These are phyloP conservation scores for Acyrthosiphon pisum DNA, from an alignment of 1,140 invertebrate genomes.

Conservation along the genomic window DNA sequence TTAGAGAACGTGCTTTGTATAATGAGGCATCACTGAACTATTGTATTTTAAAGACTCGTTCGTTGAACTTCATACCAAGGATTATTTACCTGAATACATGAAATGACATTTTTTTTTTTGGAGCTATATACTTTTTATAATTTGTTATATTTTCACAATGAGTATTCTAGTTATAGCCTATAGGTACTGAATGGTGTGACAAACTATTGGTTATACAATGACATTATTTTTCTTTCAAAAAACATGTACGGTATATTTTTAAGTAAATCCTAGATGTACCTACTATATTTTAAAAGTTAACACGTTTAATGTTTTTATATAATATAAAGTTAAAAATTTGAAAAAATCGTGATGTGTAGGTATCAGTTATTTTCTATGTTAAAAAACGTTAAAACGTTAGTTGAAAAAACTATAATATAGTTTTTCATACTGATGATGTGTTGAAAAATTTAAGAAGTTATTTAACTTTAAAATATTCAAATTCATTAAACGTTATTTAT, in stretches of 20 bases:
- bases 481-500: not conserved
- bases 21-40: not conserved
- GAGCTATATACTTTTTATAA: not conserved
- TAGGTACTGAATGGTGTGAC: not conserved
- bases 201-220: not conserved
- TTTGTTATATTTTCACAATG: not conserved
- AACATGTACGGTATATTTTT: not conserved
- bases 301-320: too few species aligned
- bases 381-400: not conserved
- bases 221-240: not conserved
- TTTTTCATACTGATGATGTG: not conserved
- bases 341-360: not conserved
- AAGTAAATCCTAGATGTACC: not conserved
- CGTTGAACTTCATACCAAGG: not conserved
- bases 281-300: not conserved
- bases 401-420: not conserved
- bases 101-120: not conserved
- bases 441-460: not conserved
- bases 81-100: not conserved
- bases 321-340: not conserved
- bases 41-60: constrained; percentile 32
- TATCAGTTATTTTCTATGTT: too few species aligned
- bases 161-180: not conserved
- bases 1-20: not conserved
- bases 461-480: not conserved